Evolutionary conservation across 1,140 invertebrate genomes (phyloP), one percentile per base, ranked within the genome.

Genomic region (Metopolophium dirhodum): DNA sequence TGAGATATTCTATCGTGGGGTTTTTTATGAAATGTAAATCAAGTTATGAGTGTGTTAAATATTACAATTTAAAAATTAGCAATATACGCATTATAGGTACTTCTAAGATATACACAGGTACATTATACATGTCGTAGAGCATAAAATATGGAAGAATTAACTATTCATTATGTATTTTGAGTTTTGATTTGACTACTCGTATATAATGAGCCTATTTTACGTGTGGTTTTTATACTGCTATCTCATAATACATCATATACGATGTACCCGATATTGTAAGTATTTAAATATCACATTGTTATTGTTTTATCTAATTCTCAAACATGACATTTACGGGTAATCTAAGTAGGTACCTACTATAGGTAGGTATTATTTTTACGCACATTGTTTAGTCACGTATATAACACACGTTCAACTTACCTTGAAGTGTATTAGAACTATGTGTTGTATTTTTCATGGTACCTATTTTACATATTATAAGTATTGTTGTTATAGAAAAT

Each of bases 341-440:
- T n/a, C 14, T 68, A 68, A 68, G 4, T n/a, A 77, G 30, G 2
- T 23, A 8, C 49, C n/a, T n/a, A n/a, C n/a, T n/a, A n/a, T 18
- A 51, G 2, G 51, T 41, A 9, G 35, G 9, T 85, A 45, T 86
- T 86, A 41, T 83, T 26, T 86, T 26, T 30, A 47, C 14, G 14
- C 14, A n/a, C 26, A 86, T 47, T 30, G n/a, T 86, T 47, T 86
- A 86, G 85, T 86, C 85, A 86, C 85, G 83, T 86, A 57, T 86
- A 57, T 8, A 14, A 68, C 30, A 68, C 61, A n/a, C 11, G 61
- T n/a, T 85, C 6, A 18, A 86, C 11, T 86, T 86, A 86, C 85
- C 85, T 86, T 47, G 85, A 61, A 61, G 41, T 7, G 3, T 83
- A 83, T 37, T 83, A 83, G n/a, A 83, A 35, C n/a, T 7, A 37